Evolutionary conservation across 2,113 vertebrate genomes (phyloP).

Genomic region (Myanophis thanlyinensis): DNA sequence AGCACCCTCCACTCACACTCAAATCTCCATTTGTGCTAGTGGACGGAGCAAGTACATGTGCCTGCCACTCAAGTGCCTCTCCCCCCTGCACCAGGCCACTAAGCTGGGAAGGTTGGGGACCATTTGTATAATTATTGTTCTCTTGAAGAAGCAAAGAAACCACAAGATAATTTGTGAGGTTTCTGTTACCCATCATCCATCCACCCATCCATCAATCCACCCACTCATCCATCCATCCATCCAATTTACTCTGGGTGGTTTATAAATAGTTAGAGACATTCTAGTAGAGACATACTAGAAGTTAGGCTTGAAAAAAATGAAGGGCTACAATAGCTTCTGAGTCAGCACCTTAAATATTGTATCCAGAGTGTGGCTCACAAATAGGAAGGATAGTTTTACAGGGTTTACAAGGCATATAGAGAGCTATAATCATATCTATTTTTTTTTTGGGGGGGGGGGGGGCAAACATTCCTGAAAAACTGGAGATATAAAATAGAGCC

Average conservation of each 20-base stretch:
- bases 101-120: neutral
- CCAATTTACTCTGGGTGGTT: neutral
- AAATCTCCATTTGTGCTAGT: neutral
- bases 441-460: too few species aligned
- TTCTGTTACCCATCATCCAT: neutral
- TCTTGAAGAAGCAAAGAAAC: neutral
- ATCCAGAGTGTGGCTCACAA: neutral
- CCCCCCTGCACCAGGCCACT: too few species aligned
- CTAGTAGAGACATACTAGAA: neutral
- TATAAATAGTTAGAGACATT: too few species aligned
- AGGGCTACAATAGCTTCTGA: neutral
- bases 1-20: neutral
- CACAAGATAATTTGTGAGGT: neutral
- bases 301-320: neutral
- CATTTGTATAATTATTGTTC: neutral
- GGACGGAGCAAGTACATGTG: too few species aligned
- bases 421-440: too few species aligned
- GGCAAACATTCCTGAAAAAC: neutral
- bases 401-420: neutral
- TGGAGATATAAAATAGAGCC: neutral
- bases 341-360: neutral
- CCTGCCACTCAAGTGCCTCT: too few species aligned
- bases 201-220: neutral
- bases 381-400: neutral
- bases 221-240: neutral